Percentiles rank a stretch among this genome's conserved stretches.
phyloP scores from a whole-genome alignment of 2,888 invertebrate genomes.

The Chydorus sphaericus region DNA sequence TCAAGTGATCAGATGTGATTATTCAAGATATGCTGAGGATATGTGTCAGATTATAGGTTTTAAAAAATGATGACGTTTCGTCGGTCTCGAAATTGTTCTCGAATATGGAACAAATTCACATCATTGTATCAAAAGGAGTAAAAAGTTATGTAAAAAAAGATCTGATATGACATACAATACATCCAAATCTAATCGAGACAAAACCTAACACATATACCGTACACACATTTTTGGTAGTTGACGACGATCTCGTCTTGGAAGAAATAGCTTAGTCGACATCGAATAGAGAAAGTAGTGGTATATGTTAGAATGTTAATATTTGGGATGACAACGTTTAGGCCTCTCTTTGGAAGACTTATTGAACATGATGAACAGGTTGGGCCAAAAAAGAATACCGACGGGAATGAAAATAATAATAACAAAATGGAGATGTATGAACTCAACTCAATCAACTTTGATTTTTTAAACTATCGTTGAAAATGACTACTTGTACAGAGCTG shows the following conservation, averaged over 20 bases:
- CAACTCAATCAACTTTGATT: no score
- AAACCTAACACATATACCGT: not conserved
- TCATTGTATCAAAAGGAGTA: not conserved
- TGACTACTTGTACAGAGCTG: no score
- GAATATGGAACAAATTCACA: slow-evolving; percentile 2
- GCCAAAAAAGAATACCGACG: not conserved
- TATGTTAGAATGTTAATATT: no score
- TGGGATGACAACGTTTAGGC: not conserved
- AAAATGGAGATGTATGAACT: no score
- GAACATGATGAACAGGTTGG: slow-evolving; percentile 2
- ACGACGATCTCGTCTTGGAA: not conserved
- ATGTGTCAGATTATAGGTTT: not conserved
- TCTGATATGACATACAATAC: no score
- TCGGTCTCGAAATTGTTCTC: not conserved
- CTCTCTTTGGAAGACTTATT: slow-evolving; percentile 4
- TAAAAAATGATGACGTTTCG: not conserved
- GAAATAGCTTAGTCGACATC: not conserved
- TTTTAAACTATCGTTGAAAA: not conserved
- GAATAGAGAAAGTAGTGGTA: no score
- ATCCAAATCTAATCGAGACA: not conserved
- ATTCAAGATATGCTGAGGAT: slow-evolving; percentile 5
- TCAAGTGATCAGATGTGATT: no score
- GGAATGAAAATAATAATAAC: not conserved
- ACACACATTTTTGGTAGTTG: not conserved
- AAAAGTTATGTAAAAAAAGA: no score